These are phyloP conservation scores for Phymastichus coffea DNA, from an alignment of 1,140 invertebrate species.

Conservation along the genomic window DNA sequence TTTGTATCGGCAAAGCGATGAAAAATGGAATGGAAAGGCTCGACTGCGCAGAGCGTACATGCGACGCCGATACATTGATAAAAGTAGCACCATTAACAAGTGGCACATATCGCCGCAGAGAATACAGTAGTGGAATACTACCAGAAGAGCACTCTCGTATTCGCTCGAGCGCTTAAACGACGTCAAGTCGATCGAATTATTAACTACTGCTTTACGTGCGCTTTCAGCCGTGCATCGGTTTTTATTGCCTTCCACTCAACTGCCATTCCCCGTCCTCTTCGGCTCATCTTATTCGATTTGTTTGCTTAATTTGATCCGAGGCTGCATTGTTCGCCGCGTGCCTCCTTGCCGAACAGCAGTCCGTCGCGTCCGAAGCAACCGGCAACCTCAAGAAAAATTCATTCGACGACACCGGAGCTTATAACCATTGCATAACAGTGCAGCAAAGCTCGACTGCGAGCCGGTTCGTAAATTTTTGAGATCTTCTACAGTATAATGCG, in stretches of 20 bases:
- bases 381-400: no score
- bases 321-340: no score
- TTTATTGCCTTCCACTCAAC: neutral
- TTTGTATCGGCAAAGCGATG: no score
- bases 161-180: neutral
- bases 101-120: constrained; percentile 16
- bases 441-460: no score
- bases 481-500: no score
- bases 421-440: no score
- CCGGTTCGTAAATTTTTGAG: no score
- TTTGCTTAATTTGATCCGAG: neutral
- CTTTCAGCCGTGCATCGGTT: neutral
- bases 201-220: neutral
- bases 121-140: constrained; percentile 36
- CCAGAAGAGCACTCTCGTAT: neutral
- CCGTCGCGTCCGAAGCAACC: no score
- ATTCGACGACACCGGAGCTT: no score
- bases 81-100: constrained; percentile 21
- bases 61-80: constrained; percentile 1
- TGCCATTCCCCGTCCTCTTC: neutral
- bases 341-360: no score
- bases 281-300: neutral
- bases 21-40: no score
- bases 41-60: no score
- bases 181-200: constrained; percentile 20